Conservation (phyloP, 2,888 invertebrate species). For the Lasioglossum morio region DNA sequence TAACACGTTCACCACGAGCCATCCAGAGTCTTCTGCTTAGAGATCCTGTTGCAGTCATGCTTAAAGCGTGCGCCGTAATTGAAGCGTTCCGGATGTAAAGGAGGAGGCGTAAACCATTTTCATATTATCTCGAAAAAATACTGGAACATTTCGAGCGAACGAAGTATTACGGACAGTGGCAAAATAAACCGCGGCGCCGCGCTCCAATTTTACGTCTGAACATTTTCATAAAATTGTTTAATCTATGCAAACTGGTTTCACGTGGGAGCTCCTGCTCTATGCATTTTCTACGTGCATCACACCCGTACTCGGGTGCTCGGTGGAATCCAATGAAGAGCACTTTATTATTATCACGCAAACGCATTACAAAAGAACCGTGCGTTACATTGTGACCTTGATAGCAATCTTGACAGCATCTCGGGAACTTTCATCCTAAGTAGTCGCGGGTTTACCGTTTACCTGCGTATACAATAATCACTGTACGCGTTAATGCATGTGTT, state of each 20-base stretch:
- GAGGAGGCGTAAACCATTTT: not conserved
- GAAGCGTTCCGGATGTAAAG: slow-evolving; percentile 9
- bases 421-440: not conserved
- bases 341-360: not conserved
- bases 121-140: slow-evolving; percentile 4
- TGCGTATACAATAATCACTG: not conserved
- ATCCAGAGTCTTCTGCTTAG: slow-evolving; percentile 16
- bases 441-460: not conserved
- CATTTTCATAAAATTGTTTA: not conserved
- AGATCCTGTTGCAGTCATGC: slow-evolving; percentile 34
- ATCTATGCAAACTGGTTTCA: slow-evolving; percentile 1
- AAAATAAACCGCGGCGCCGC: not conserved
- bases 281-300: not conserved
- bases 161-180: not conserved
- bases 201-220: not conserved
- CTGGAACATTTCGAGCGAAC: not conserved
- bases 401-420: not conserved
- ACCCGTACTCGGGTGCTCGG: not conserved
- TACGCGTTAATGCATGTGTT: not conserved
- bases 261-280: slow-evolving; percentile 20
- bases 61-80: slow-evolving; percentile 24
- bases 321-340: not conserved
- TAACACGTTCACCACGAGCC: slow-evolving; percentile 21
- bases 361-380: not conserved
- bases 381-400: not conserved